Conservation (phyloP, 1,140 invertebrate genomes). For the Bicyclus anynana region DNA sequence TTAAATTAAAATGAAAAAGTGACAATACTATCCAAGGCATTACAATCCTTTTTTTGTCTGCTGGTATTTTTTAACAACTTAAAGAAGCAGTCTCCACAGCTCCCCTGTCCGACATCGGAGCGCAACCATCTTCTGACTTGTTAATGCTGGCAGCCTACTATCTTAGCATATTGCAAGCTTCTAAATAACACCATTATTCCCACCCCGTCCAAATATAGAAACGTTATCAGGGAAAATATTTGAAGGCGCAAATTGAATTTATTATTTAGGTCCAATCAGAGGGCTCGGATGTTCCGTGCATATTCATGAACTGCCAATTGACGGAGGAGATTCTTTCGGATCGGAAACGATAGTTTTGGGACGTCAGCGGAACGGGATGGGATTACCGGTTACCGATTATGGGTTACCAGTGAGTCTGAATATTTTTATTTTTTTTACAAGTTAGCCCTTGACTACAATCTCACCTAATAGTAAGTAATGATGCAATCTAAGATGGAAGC, state of each 20-base stretch:
- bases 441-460: too few species aligned
- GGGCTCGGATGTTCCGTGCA: conserved; percentile 27
- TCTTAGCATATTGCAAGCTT: conserved; percentile 74
- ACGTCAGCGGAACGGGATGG: conserved; percentile 1
- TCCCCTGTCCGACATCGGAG: conserved; percentile 28
- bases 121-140: conserved; percentile 71
- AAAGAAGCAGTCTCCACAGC: conserved; percentile 36
- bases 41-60: too few species aligned
- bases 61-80: too few species aligned
- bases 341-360: conserved; percentile 4
- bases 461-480: too few species aligned
- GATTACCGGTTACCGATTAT: neutral
- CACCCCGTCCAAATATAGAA: conserved; percentile 63
- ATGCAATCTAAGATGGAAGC: too few species aligned
- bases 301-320: conserved; percentile 64
- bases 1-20: too few species aligned
- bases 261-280: conserved; percentile 69
- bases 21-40: too few species aligned
- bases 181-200: conserved; percentile 72
- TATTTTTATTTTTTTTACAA: too few species aligned
- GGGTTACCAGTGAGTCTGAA: too few species aligned
- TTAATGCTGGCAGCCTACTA: conserved; percentile 70
- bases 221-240: conserved; percentile 70
- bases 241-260: conserved; percentile 71
- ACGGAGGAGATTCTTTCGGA: conserved; percentile 26